phyloP scores from a whole-genome alignment of 2,888 invertebrate species.

The Xestia c-nigrum region DNA sequence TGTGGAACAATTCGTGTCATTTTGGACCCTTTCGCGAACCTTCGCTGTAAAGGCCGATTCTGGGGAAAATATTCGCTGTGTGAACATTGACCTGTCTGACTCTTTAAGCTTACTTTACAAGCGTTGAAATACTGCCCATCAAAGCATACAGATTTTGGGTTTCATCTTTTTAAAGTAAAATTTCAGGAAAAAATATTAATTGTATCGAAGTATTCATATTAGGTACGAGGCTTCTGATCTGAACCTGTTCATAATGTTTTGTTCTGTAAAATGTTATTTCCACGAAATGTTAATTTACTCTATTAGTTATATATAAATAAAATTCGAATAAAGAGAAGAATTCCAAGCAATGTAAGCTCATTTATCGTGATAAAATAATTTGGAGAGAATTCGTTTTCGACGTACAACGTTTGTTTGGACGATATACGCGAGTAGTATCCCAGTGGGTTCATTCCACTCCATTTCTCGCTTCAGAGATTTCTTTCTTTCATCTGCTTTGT shows the following conservation, averaged over 20 bases:
- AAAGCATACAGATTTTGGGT: not conserved
- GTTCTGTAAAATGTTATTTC: conserved; percentile 8
- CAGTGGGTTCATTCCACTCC: conserved; percentile 75
- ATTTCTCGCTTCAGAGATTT: conserved; percentile 81
- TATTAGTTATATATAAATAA: conserved; percentile 23
- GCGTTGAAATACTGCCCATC: not conserved
- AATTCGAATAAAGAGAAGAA: conserved; percentile 15
- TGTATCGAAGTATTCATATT: not conserved
- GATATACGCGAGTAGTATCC: conserved; percentile 69
- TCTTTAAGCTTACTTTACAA: not conserved
- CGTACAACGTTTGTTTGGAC: conserved; percentile 52
- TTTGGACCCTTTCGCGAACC: conserved; percentile 67
- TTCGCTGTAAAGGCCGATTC: not conserved
- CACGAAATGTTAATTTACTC: conserved; percentile 16
- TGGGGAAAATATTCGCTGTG: not conserved
- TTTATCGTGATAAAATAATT: conserved; percentile 32
- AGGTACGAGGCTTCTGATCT: not conserved
- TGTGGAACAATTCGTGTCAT: conserved; percentile 78
- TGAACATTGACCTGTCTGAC: conserved; percentile 5
- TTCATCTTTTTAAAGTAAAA: not conserved
- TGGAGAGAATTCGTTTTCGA: conserved; percentile 31
- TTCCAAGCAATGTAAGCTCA: conserved; percentile 4
- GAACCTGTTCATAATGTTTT: not conserved
- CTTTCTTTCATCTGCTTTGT: conserved; percentile 82
- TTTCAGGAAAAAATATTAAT: not conserved